These are phyloP conservation scores for Monopterus albus DNA, from an alignment of 2,113 vertebrate genomes.

Conservation along the genomic window DNA sequence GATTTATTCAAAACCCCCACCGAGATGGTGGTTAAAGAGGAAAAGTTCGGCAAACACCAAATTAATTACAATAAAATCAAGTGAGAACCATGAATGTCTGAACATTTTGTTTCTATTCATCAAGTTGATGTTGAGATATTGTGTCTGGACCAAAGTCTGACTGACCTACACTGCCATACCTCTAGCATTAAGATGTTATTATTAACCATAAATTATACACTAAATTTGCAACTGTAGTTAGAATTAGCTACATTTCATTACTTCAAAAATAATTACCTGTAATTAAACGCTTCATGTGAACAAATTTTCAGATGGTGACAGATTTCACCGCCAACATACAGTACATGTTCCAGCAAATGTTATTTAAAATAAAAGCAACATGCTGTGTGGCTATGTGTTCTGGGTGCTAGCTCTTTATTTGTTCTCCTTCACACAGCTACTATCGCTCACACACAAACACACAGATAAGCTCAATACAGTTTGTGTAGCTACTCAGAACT, in stretches of 20 bases:
- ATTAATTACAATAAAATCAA: too few species aligned
- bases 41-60: too few species aligned
- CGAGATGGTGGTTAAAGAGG: too few species aligned
- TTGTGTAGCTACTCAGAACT: constrained; percentile 42
- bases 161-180: neutral
- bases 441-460: constrained; percentile 23
- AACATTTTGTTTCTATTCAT: neutral
- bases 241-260: neutral
- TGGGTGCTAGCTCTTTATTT: neutral
- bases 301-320: neutral
- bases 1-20: too few species aligned
- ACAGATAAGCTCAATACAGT: constrained; percentile 27
- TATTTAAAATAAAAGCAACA: constrained; percentile 3
- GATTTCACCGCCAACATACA: neutral
- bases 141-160: neutral
- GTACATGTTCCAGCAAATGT: neutral
- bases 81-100: too few species aligned
- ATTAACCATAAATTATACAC: neutral
- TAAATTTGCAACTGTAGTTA: neutral
- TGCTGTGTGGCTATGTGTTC: neutral
- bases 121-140: fast-evolving
- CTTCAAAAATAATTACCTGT: neutral
- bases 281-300: too few species aligned
- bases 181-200: neutral
- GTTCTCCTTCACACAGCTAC: neutral